These are phyloP conservation scores for Cetonia aurata DNA, from an alignment of 2,888 invertebrate genomes.

Conservation along the genomic window DNA sequence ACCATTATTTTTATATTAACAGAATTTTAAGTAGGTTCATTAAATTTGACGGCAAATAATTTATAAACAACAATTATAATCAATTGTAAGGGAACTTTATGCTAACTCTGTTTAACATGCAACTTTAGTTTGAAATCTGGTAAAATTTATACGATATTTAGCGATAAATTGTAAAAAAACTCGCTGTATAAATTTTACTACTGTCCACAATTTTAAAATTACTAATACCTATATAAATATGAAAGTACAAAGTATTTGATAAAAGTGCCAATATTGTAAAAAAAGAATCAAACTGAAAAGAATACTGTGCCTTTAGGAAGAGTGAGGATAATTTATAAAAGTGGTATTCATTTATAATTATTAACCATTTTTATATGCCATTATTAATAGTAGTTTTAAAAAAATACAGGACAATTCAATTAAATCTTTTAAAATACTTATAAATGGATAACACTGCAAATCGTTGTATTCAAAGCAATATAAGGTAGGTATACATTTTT, in stretches of 20 bases:
- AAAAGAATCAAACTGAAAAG: constrained; percentile 31
- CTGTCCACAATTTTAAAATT: constrained; percentile 43
- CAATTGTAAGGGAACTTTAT: no score
- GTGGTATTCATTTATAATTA: constrained; percentile 13
- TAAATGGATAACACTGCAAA: constrained; percentile 24
- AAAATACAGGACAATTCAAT: not conserved
- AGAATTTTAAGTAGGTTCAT: no score
- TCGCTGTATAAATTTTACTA: constrained; percentile 14
- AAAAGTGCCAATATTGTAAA: constrained; percentile 51
- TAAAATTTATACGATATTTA: no score
- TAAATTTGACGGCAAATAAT: no score
- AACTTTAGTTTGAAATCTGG: no score
- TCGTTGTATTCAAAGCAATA: constrained; percentile 25
- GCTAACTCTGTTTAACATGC: no score
- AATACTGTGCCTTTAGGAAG: constrained; percentile 36
- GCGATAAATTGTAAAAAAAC: no score
- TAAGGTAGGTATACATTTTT: constrained; percentile 44
- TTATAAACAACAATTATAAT: no score
- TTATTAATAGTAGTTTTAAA: not conserved
- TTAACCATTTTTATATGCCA: not conserved
- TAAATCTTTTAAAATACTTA: not conserved
- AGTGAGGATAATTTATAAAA: constrained; percentile 4
- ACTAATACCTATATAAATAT: constrained; percentile 47
- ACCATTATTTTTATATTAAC: no score
- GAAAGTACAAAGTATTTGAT: constrained; percentile 53